These are phyloP conservation scores for Numida meleagris DNA, from an alignment of 2,113 vertebrate genomes.

Conservation along the genomic window DNA sequence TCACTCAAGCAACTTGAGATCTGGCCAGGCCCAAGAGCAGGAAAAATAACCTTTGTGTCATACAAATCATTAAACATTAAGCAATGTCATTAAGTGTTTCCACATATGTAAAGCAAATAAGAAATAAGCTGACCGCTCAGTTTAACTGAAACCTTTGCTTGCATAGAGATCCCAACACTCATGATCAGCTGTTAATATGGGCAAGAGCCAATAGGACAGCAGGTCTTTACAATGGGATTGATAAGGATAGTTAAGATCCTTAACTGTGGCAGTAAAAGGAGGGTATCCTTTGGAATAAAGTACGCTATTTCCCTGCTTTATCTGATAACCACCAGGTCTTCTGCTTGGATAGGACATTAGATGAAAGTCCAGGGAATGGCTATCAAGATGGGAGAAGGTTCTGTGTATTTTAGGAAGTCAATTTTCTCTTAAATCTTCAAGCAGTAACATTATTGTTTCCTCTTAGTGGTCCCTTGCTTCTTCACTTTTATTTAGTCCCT, in stretches of 20 bases:
- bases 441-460: neutral
- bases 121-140: constrained; percentile 11
- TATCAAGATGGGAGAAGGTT: neutral
- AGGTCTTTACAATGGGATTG: neutral
- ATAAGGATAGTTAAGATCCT: neutral
- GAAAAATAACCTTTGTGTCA: constrained; percentile 31
- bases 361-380: neutral
- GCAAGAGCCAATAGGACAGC: neutral
- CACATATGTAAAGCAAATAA: constrained; percentile 12
- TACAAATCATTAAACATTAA: constrained; percentile 59
- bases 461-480: rapidly evolving
- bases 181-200: neutral
- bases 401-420: neutral
- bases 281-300: neutral
- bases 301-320: neutral
- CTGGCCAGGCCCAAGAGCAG: constrained; percentile 46
- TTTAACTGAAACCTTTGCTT: neutral
- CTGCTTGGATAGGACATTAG: too few relatives aligned
- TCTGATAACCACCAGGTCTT: neutral
- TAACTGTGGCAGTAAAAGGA: neutral
- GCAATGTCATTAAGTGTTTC: constrained; percentile 51
- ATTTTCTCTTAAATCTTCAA: neutral
- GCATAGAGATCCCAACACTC: neutral
- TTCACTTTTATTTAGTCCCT: neutral
- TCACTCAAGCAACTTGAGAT: constrained; percentile 39